A percentile compares a stretch with the other conserved stretches of the same genome.
Evolutionary conservation across 2,888 invertebrate species (phyloP).

Genomic region (Cheilosia variabilis): DNA sequence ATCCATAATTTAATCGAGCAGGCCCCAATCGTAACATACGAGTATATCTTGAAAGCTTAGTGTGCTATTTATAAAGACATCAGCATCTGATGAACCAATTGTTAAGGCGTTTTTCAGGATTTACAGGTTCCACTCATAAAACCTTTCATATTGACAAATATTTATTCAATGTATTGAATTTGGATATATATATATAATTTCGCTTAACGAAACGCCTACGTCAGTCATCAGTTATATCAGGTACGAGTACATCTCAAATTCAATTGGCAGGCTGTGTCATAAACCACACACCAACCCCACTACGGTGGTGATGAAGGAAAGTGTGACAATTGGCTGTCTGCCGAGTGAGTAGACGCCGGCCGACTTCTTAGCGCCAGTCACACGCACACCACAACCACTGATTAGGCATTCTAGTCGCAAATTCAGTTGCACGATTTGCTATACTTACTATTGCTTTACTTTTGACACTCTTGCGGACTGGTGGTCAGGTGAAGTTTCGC

Average conservation of each 20-base stretch:
- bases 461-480: conserved; percentile 19
- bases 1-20: too few relatives aligned
- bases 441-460: conserved; percentile 42
- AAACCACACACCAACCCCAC: conserved; percentile 1
- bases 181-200: too few relatives aligned
- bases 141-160: neutral
- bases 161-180: too few relatives aligned
- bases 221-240: too few relatives aligned
- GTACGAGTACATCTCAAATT: too few relatives aligned
- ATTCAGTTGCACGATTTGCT: conserved; percentile 28
- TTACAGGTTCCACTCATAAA: conserved; percentile 52
- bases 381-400: conserved; percentile 2
- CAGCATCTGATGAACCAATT: conserved; percentile 16
- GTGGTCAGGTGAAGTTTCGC: conserved; percentile 9
- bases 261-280: neutral
- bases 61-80: neutral
- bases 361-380: conserved; percentile 13
- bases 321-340: conserved; percentile 39
- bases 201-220: too few relatives aligned
- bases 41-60: too few relatives aligned
- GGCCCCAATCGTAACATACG: too few relatives aligned
- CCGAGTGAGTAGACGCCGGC: conserved; percentile 18
- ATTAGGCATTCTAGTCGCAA: conserved; percentile 54
- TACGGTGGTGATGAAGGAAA: conserved; percentile 28
- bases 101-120: conserved; percentile 47